phyloP scores from a whole-genome alignment of 2,888 invertebrate genomes.

The Diplolepis rosae region DNA sequence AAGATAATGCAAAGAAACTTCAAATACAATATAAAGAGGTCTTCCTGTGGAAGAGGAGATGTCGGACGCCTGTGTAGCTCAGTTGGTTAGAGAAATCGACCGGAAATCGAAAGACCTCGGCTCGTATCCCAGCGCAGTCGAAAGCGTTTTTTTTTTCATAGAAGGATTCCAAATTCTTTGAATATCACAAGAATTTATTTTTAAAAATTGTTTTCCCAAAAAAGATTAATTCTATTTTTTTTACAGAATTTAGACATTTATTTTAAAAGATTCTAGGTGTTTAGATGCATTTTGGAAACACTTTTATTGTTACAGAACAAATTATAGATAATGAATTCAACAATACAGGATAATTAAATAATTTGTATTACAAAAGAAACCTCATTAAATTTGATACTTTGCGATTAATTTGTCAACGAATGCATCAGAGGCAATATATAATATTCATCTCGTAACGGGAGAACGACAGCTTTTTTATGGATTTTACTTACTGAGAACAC shows the following conservation, averaged over 20 bases:
- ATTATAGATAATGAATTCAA: neutral
- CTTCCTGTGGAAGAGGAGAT: too few species aligned
- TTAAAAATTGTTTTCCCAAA: neutral
- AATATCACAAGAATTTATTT: too few species aligned
- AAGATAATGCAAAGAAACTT: too few species aligned
- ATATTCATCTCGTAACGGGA: neutral
- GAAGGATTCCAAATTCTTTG: too few species aligned
- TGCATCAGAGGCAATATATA: slow-evolving; percentile 1
- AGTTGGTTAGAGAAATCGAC: too few species aligned
- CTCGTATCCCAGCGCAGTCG: too few species aligned
- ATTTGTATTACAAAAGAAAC: neutral
- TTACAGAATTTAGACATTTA: neutral
- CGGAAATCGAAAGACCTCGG: too few species aligned
- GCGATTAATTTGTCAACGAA: neutral
- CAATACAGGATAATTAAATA: neutral
- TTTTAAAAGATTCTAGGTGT: neutral
- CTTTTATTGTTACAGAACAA: neutral
- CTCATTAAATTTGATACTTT: neutral
- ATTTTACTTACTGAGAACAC: neutral
- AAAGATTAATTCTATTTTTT: neutral
- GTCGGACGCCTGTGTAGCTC: too few species aligned
- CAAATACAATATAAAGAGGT: too few species aligned
- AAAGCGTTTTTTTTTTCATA: too few species aligned
- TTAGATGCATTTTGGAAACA: neutral
- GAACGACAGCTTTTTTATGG: neutral